A percentile compares a stretch with the other conserved stretches of the same genome.
These are phyloP conservation scores for Malacosoma neustria DNA, from an alignment of 2,888 invertebrate species.

Conservation along the genomic window DNA sequence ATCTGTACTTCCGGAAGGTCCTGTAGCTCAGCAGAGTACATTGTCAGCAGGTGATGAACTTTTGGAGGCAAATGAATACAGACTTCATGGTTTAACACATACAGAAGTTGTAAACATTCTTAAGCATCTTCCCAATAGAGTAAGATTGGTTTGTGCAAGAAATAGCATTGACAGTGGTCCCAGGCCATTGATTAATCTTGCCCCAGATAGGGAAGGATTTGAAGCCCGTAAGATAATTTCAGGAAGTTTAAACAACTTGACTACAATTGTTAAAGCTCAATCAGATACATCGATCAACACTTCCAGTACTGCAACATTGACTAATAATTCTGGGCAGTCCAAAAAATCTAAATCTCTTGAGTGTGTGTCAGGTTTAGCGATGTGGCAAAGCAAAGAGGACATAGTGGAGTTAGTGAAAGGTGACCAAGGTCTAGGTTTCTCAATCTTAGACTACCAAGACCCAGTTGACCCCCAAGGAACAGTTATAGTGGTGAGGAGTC, in stretches of 20 bases:
- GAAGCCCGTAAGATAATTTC: slow-evolving; percentile 88
- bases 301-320: slow-evolving; percentile 87
- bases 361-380: slow-evolving; percentile 94
- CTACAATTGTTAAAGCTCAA: slow-evolving; percentile 92
- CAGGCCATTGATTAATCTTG: slow-evolving; percentile 83
- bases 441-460: slow-evolving; percentile 98
- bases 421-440: slow-evolving; percentile 97
- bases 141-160: slow-evolving; percentile 93
- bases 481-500: slow-evolving; percentile 96
- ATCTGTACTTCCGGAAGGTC: slow-evolving; percentile 96
- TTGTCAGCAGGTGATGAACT: slow-evolving; percentile 97
- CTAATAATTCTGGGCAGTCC: slow-evolving; percentile 78
- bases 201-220: slow-evolving; percentile 86
- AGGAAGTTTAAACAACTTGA: slow-evolving; percentile 88
- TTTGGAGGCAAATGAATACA: slow-evolving; percentile 95
- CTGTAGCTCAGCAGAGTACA: slow-evolving; percentile 93
- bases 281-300: slow-evolving; percentile 95
- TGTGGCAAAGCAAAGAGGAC: slow-evolving; percentile 97
- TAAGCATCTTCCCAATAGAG: slow-evolving; percentile 92
- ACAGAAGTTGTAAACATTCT: slow-evolving; percentile 97
- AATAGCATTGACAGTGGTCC: slow-evolving; percentile 79
- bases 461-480: slow-evolving; percentile 96
- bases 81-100: slow-evolving; percentile 93
- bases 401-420: slow-evolving; percentile 94
- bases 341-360: slow-evolving; percentile 94